Percentiles rank a stretch among this genome's conserved stretches.
phyloP scores from a whole-genome alignment of 92 coral and sea anemone genomes.

The Phenganax subtilis region DNA sequence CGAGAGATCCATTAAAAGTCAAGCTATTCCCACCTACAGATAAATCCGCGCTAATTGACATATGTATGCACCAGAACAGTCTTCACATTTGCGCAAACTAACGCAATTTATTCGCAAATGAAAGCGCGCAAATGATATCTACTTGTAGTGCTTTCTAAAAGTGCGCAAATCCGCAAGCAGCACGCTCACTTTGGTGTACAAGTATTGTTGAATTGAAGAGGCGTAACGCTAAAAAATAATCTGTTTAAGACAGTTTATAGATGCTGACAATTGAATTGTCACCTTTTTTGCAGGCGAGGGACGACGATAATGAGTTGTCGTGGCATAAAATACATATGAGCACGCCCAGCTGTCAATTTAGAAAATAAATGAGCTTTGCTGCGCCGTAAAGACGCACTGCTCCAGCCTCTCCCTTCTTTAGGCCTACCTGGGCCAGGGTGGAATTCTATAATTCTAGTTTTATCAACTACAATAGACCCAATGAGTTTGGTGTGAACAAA shows the following conservation, averaged over 20 bases:
- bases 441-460: no score
- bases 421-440: no score
- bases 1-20: conserved; percentile 17
- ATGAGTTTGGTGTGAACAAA: no score
- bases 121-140: not conserved
- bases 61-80: not conserved
- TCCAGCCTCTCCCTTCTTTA: no score
- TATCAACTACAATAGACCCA: no score
- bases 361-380: not conserved
- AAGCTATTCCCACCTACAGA: conserved; percentile 37
- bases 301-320: conserved; percentile 31
- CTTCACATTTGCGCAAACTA: conserved; percentile 17
- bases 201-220: conserved; percentile 30
- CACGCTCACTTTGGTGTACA: conserved; percentile 12
- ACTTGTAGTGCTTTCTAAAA: not conserved
- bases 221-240: conserved; percentile 36
- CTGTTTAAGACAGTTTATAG: conserved; percentile 38
- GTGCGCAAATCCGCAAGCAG: conserved; percentile 4
- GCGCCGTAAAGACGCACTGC: not conserved
- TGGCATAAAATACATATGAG: conserved; percentile 15
- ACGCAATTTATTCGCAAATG: not conserved
- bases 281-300: conserved; percentile 41
- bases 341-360: conserved; percentile 43
- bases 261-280: conserved; percentile 45
- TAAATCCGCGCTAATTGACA: conserved; percentile 39